Evolutionary conservation across 2,113 vertebrate genomes (phyloP).

Genomic region (Merops nubicus): DNA sequence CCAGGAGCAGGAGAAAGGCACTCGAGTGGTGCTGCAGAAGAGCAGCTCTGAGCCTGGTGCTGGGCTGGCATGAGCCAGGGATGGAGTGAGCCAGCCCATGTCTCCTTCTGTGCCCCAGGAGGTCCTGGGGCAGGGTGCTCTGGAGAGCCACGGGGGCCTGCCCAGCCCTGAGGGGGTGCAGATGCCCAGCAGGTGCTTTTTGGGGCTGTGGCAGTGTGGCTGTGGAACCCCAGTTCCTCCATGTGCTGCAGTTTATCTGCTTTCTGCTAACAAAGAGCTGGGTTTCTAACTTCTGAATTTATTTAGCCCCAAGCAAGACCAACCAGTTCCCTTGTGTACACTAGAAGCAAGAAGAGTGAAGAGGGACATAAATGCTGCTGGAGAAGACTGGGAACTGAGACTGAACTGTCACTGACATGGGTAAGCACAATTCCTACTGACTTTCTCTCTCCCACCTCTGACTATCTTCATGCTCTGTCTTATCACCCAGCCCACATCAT

Average conservation of each 20-base stretch:
- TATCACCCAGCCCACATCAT: background rate
- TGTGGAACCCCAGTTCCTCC: background rate
- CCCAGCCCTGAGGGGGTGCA: no score
- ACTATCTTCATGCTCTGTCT: background rate
- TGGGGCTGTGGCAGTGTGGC: accelerated
- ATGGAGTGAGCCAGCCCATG: background rate
- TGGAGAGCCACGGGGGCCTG: no score
- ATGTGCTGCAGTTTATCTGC: background rate
- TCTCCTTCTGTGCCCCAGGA: background rate
- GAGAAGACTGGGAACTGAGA: background rate
- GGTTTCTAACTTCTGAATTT: background rate
- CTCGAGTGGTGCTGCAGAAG: background rate
- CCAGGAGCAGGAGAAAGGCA: background rate
- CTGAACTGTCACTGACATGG: background rate
- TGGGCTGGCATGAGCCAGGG: background rate
- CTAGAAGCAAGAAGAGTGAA: background rate
- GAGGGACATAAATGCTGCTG: background rate
- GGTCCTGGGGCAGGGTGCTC: background rate
- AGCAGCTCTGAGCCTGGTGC: background rate
- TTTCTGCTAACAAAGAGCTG: background rate
- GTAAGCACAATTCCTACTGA: background rate
- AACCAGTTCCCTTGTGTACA: background rate
- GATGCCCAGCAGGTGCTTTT: accelerated
- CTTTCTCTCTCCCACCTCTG: background rate
- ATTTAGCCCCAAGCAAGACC: background rate